A percentile compares a stretch with the other conserved stretches of the same genome.
Conservation (phyloP, 2,113 vertebrate genomes). For the Grammomys dolichurus region DNA sequence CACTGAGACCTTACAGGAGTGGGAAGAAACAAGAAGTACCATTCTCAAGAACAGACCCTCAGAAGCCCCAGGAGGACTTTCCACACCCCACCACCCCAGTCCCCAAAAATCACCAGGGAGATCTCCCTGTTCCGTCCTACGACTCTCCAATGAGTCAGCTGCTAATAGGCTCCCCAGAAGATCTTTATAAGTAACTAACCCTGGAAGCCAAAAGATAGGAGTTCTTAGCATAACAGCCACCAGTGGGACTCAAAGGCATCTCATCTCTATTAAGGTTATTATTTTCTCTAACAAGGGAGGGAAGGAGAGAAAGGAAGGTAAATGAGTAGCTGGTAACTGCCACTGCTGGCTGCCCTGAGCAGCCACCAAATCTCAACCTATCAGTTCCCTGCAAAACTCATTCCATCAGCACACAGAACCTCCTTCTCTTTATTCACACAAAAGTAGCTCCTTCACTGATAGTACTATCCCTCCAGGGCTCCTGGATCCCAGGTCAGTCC, state of each 20-base stretch:
- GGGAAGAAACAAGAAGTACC: background rate
- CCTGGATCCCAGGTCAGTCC: background rate
- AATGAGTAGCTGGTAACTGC: background rate
- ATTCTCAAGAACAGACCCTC: background rate
- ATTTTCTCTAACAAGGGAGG: slow-evolving; percentile 15
- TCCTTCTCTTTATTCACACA: slow-evolving; percentile 32
- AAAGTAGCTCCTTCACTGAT: background rate
- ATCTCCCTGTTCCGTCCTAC: background rate
- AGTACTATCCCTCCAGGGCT: background rate
- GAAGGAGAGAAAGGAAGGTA: background rate
- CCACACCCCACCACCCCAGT: background rate
- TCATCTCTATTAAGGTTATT: background rate
- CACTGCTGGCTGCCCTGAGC: background rate
- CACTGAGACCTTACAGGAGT: background rate
- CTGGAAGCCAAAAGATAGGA: background rate
- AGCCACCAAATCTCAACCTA: background rate
- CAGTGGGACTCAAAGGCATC: background rate
- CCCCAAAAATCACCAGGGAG: background rate
- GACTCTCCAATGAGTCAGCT: background rate
- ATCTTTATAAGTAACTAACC: background rate
- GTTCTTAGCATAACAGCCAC: background rate
- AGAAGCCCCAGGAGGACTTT: background rate
- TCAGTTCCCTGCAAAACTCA: background rate
- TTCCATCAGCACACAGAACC: background rate
- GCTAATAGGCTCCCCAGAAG: background rate